Conservation (phyloP, 2,797 vertebrate species). For the Allobates femoralis region DNA sequence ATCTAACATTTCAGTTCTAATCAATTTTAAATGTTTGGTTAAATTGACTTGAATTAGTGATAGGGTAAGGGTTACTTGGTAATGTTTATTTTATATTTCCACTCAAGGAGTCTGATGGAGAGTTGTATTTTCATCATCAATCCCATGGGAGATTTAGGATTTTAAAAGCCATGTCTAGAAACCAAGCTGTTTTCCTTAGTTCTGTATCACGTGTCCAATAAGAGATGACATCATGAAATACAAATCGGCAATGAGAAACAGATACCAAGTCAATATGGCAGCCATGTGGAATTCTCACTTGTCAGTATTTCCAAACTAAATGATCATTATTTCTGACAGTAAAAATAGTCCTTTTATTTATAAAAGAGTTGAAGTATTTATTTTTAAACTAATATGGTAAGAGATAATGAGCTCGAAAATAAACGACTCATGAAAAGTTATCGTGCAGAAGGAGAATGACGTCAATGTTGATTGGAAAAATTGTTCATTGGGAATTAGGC, state of each 20-base stretch:
- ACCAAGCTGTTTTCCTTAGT: constrained; percentile 25
- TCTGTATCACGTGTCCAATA: constrained; percentile 41
- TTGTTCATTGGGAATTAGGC: neutral
- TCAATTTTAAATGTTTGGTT: constrained; percentile 48
- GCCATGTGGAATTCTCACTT: constrained; percentile 29
- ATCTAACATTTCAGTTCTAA: constrained; percentile 44
- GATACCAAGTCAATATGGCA: constrained; percentile 44
- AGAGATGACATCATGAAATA: constrained; percentile 48
- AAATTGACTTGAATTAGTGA: constrained; percentile 45
- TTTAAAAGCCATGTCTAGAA: constrained; percentile 33
- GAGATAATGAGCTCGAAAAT: neutral
- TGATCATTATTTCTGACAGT: constrained; percentile 21
- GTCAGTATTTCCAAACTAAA: constrained; percentile 48
- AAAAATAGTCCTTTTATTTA: neutral
- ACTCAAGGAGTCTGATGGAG: constrained; percentile 25
- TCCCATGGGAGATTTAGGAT: constrained; percentile 29
- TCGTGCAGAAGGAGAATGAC: neutral
- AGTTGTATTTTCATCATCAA: constrained; percentile 48
- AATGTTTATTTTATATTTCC: constrained; percentile 53
- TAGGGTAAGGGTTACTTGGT: constrained; percentile 46
- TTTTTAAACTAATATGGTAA: constrained; percentile 2
- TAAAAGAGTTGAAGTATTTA: neutral
- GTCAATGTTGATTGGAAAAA: neutral
- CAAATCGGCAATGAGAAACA: constrained; percentile 57
- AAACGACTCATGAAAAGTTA: neutral